These are phyloP conservation scores for Idaea aversata DNA, from an alignment of 2,888 invertebrate species.

Conservation along the genomic window DNA sequence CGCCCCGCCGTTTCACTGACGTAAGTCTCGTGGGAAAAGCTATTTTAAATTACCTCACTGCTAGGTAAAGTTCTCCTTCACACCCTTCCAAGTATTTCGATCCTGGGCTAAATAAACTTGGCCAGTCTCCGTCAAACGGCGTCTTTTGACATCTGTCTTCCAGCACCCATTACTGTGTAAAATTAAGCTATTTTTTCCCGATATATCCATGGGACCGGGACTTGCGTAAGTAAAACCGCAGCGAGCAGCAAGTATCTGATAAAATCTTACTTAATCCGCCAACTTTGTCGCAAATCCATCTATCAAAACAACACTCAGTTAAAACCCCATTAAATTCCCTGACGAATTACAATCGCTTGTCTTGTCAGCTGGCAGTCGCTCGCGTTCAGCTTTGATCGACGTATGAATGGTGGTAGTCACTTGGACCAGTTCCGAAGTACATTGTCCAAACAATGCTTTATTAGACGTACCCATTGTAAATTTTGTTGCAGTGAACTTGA, in stretches of 20 bases:
- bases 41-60: no score
- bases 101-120: no score
- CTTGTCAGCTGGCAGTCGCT: constrained; percentile 28
- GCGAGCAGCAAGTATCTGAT: not conserved
- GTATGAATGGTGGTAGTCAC: constrained; percentile 45
- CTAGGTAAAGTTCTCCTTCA: no score
- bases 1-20: not conserved
- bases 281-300: constrained; percentile 8
- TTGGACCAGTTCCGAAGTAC: constrained; percentile 23
- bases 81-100: no score
- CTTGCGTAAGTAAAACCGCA: not conserved
- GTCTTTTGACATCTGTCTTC: no score
- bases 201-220: not conserved
- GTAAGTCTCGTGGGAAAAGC: no score
- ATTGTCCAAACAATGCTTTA: not conserved
- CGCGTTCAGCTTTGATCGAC: constrained; percentile 52
- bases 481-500: no score
- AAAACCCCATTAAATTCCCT: constrained; percentile 36
- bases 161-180: no score
- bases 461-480: not conserved
- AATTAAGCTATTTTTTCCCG: no score
- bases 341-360: constrained; percentile 41
- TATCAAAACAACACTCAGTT: constrained; percentile 38
- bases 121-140: no score
- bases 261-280: not conserved